Percentiles rank a stretch among this genome's conserved stretches.
Conservation (phyloP, 2,113 vertebrate genomes). For the Spermophilus dauricus region DNA sequence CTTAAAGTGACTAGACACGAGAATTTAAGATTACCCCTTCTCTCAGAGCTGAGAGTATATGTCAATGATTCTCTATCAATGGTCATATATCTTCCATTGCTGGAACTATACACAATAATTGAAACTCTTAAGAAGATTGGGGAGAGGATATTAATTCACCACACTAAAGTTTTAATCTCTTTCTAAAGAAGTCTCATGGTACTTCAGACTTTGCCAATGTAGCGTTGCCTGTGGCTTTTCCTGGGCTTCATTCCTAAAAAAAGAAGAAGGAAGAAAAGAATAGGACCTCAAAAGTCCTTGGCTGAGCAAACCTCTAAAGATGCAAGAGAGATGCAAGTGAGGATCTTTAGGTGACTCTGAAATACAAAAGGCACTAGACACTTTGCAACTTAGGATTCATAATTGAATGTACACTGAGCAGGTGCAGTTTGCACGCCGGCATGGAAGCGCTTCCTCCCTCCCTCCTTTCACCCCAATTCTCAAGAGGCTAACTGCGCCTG, state of each 20-base stretch:
- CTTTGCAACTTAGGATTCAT: neutral
- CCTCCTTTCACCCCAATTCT: constrained; percentile 53
- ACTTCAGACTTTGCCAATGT: neutral
- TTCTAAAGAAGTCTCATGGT: constrained; percentile 5
- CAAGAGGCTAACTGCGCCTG: neutral
- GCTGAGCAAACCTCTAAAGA: neutral
- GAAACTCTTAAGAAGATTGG: neutral
- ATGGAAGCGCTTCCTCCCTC: neutral
- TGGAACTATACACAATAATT: neutral
- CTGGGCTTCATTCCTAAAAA: constrained; percentile 37
- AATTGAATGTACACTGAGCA: neutral
- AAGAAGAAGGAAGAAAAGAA: neutral
- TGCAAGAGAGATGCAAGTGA: neutral
- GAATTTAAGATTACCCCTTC: constrained; percentile 40
- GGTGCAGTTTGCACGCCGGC: neutral
- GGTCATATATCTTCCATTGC: neutral
- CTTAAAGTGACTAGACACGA: neutral
- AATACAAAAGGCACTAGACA: constrained; percentile 7
- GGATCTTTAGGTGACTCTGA: neutral
- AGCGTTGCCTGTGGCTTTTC: neutral
- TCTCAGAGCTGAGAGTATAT: neutral
- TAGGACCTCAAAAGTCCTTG: neutral
- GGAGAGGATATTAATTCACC: neutral
- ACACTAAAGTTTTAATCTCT: constrained; percentile 59
- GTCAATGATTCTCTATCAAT: neutral